These are phyloP conservation scores for Spheniscus humboldti DNA, from an alignment of 2,797 vertebrate genomes.

Conservation along the genomic window DNA sequence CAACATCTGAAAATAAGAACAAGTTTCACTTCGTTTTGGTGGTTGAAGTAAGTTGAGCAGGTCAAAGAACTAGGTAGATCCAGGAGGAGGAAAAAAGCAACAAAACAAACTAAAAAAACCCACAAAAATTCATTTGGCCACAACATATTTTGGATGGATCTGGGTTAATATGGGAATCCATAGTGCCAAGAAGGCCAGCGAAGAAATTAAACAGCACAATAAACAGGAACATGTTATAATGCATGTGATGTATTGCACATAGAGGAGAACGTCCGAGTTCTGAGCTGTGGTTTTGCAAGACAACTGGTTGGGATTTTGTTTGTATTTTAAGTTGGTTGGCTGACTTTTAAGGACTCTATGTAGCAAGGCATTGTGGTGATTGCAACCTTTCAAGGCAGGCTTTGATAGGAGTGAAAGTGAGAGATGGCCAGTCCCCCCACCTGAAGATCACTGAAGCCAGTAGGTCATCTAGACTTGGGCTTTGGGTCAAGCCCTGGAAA, in stretches of 20 bases:
- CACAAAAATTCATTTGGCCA: neutral
- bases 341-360: neutral
- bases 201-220: neutral
- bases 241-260: neutral
- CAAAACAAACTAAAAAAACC: rapidly evolving
- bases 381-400: neutral
- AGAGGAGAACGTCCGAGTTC: neutral
- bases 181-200: neutral
- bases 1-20: neutral
- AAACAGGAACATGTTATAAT: neutral
- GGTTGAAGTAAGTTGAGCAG: neutral
- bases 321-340: neutral
- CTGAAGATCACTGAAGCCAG: neutral
- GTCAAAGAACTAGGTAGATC: neutral
- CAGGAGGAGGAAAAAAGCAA: neutral
- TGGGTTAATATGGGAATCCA: neutral
- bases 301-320: neutral
- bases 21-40: neutral
- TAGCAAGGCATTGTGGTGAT: neutral
- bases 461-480: neutral
- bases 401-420: neutral
- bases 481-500: neutral
- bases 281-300: neutral
- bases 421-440: neutral
- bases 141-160: neutral